Evolutionary conservation across 2,888 invertebrate genomes (phyloP), one percentile per base, ranked within the genome.

Genomic region (Mesoligia furuncula): DNA sequence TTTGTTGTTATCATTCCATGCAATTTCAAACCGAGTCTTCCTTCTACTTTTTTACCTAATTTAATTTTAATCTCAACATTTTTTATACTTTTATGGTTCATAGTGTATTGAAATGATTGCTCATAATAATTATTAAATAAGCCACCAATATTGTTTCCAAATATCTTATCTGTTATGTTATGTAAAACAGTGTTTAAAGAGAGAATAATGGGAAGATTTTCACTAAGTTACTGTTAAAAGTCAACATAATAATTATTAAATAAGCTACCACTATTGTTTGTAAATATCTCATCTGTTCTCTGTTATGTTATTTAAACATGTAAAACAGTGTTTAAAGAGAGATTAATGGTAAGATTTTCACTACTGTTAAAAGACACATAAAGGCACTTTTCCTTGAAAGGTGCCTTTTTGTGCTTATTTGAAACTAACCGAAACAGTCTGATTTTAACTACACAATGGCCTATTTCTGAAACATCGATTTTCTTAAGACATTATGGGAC

Each of bases 101-200:
- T 42, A 75, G 61, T 73, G 66, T 77, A 67, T 66, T 62, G 7
- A 62, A 85, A 65, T 72, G 17, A 73, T 84, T 81, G 67, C 73
- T 83, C 69, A 80, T 77, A 61, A 65, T 62, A 73, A 70, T 59
- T 39, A 61, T 51, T 45, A 20, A 57, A 61, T 62, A 78, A 65
- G 17, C 20, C 31, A 64, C 7, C 8, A 57, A 27, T 65, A n/a
- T 66, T 75, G 31, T 72, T 81, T 73, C 7, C 62, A 66, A 66
- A 61, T 80, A 69, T 24, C 4, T 70, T 27, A 15, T 31, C 24
- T n/a, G 11, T 42, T 51, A 54, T 1, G 6, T 65, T 27, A 39
- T 36, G 6, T 39, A 27, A n/a, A 62, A 36, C 9, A n/a, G 17
- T 17, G 15, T 65, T 42, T 72, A 42, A 51, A 59, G 2, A 31